phyloP scores from a whole-genome alignment of 2,797 vertebrate genomes.

The Falco peregrinus region DNA sequence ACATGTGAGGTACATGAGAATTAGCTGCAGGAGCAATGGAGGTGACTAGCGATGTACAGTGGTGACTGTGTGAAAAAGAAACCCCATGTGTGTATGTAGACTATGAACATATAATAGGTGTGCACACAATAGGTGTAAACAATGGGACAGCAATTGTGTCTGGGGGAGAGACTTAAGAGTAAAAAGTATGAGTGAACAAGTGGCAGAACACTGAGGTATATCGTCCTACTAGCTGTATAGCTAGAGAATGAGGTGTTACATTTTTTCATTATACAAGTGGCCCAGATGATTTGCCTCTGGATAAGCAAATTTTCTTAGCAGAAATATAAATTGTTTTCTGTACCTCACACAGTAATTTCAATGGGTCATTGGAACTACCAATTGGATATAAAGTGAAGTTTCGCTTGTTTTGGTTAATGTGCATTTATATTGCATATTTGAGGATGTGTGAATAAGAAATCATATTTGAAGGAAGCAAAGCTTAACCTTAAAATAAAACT shows the following conservation, averaged over 20 bases:
- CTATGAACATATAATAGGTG: neutral
- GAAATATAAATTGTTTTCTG: neutral
- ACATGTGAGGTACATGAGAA: neutral
- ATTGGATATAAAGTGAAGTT: neutral
- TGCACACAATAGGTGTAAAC: neutral
- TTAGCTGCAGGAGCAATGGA: neutral
- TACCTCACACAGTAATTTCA: neutral
- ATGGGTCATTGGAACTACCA: neutral
- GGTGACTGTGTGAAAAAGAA: neutral
- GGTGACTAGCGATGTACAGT: neutral
- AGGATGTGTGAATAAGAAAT: neutral
- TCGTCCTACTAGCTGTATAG: neutral
- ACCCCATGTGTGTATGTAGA: too few relatives aligned
- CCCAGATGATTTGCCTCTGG: neutral
- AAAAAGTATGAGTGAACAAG: neutral
- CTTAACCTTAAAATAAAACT: neutral
- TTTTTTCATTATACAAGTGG: neutral
- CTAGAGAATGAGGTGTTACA: neutral
- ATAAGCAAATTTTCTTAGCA: neutral
- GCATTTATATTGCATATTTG: neutral
- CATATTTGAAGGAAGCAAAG: slow-evolving; percentile 21
- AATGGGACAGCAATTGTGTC: neutral
- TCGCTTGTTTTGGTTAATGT: neutral
- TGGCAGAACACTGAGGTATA: neutral
- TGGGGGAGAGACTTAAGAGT: too few relatives aligned